Percentiles rank a stretch among this genome's conserved stretches.
phyloP scores from a whole-genome alignment of 2,797 vertebrate species.

The Silurus aristotelis region DNA sequence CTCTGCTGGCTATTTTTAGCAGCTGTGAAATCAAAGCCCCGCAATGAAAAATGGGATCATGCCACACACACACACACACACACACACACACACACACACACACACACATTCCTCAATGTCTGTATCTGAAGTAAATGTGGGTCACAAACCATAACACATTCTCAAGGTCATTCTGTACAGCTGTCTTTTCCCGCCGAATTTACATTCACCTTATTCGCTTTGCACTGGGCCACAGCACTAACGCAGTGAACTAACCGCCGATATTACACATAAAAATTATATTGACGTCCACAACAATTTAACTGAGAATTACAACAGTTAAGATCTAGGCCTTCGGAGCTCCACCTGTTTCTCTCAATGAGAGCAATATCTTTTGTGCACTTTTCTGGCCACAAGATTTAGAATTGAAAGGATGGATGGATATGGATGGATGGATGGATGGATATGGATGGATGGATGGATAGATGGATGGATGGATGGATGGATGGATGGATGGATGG shows the following conservation, averaged over 20 bases:
- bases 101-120: constrained; percentile 7
- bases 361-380: not conserved
- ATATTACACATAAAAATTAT: not conserved
- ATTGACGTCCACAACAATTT: not conserved
- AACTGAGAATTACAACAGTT: not conserved
- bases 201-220: not conserved
- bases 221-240: not conserved
- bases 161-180: constrained; percentile 2
- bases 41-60: constrained; percentile 62
- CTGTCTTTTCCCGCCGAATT: not conserved
- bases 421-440: not conserved
- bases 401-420: not conserved
- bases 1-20: constrained; percentile 74
- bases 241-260: not conserved
- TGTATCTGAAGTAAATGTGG: constrained; percentile 7
- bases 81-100: constrained; percentile 37
- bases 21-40: constrained; percentile 71
- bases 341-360: not conserved
- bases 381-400: not conserved
- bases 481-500: not conserved
- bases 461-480: not conserved
- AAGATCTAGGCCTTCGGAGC: not conserved
- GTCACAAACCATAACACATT: not conserved
- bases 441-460: no score
- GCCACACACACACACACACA: constrained; percentile 30